Evolutionary conservation across 1,140 invertebrate species (phyloP), one percentile per base, ranked within the genome.

Genomic region (Lethocerus indicus): DNA sequence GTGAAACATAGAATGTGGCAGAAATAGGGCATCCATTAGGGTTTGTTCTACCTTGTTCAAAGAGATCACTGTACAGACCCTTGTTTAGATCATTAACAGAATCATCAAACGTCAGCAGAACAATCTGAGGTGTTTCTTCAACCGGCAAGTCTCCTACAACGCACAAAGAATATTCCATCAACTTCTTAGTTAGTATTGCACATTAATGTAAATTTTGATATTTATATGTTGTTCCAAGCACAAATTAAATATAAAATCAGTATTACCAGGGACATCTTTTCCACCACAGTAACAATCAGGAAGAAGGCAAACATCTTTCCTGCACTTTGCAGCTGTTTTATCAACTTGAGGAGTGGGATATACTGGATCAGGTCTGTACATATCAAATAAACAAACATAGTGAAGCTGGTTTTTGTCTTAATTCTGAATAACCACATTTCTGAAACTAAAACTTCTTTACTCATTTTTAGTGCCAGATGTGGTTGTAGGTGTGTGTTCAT

Each of bases 1-100:
- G 91, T 36, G 89, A 94, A 20, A 96, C 87, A 67, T 96, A 98
- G 71, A 97, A 94, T 16, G 92, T 96, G 27, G 87, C 91, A 18
- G 80, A 74, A 56, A 98, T 93, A 1, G 92, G 90, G 66, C 91
- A 94, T 32, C 92, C 91, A 66, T 96, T 95, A 7, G 90, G 88
- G 66, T 95, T 95, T 46, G 78, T 79, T 54, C 88, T 73, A 50
- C 85, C 86, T 61, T 87, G 86, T 64, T 91, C 83, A 64, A 93
- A 92, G 12, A 93, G 67, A 62, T 90, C 87, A 51, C 73, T 66
- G 64, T 92, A 94, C 27, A 93, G 72, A 59, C 81, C 84, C 67
- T 90, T 91, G 71, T 93, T 93, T 50, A 93, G 70, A 64, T 93
- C 89, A 64, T 94, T 93, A 41, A 93, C 87, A 1, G 87, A 90